phyloP scores from a whole-genome alignment of 1,140 invertebrate species.

The Aphelinus atriplicis region DNA sequence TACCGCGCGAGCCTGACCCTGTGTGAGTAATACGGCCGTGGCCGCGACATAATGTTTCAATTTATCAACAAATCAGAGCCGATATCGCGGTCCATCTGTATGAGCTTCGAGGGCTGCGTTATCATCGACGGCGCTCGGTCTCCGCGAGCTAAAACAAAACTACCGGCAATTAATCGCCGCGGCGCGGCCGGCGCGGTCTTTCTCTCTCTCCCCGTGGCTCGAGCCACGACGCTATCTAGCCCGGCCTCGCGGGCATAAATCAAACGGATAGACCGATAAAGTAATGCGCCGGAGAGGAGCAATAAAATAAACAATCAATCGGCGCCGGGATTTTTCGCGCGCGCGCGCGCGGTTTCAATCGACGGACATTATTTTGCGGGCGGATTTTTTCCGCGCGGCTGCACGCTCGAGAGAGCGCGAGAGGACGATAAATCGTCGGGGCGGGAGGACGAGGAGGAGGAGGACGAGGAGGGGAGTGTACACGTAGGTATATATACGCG shows the following conservation, averaged over 20 bases:
- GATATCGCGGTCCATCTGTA: background rate
- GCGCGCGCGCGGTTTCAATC: conserved; percentile 7
- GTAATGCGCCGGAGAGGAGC: background rate
- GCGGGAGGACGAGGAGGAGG: background rate
- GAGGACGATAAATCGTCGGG: conserved; percentile 20
- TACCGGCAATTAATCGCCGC: background rate
- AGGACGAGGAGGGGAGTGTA: too few relatives aligned
- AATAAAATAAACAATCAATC: conserved; percentile 34
- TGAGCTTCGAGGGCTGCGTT: conserved; percentile 8
- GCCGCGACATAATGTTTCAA: background rate
- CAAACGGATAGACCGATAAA: conserved; percentile 20
- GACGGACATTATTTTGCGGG: background rate
- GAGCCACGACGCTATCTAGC: too few relatives aligned
- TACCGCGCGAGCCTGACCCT: too few relatives aligned
- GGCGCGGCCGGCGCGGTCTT: too few relatives aligned
- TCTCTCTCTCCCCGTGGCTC: background rate
- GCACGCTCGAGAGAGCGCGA: background rate
- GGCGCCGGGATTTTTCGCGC: conserved; percentile 4
- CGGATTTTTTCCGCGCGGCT: background rate
- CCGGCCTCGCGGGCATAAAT: conserved; percentile 2
- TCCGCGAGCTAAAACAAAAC: background rate
- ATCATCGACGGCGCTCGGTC: conserved; percentile 7
- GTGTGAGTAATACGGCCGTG: too few relatives aligned
- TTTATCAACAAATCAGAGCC: background rate
- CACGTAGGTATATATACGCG: too few relatives aligned